A percentile compares a stretch with the other conserved stretches of the same genome.
Conservation (phyloP, 1,140 invertebrate species). For the Tetranychus urticae region DNA sequence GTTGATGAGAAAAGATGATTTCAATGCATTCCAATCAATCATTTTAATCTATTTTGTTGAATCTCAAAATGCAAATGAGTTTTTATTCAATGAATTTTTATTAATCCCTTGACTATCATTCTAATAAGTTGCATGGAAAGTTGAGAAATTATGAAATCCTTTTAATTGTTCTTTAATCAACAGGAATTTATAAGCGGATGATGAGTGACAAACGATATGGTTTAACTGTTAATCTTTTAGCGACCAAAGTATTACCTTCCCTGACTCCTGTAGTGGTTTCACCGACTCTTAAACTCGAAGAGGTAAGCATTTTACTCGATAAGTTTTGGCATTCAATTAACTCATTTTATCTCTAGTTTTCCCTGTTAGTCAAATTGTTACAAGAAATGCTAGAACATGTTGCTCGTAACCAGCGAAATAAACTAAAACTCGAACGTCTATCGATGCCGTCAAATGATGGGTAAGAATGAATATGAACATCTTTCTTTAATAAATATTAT, state of each 20-base stretch:
- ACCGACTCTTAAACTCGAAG: slow-evolving; percentile 62
- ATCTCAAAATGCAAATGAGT: no score
- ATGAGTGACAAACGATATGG: slow-evolving; percentile 64
- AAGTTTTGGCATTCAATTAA: no score
- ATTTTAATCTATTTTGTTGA: no score
- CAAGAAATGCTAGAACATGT: slow-evolving; percentile 16
- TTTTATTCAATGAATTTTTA: no score
- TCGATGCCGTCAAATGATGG: slow-evolving; percentile 13
- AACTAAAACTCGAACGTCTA: slow-evolving; percentile 16
- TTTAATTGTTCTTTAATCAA: background rate
- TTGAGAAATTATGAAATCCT: background rate
- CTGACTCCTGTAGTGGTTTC: slow-evolving; percentile 78
- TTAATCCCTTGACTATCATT: no score
- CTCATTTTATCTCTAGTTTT: slow-evolving; percentile 10
- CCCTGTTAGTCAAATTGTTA: slow-evolving; percentile 12
- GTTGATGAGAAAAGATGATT: no score
- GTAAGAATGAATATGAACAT: background rate
- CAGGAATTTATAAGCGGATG: slow-evolving; percentile 79
- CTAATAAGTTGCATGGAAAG: no score
- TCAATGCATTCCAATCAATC: no score
- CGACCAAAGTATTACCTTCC: slow-evolving; percentile 73
- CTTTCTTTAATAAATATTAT: no score
- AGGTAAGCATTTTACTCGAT: slow-evolving; percentile 21
- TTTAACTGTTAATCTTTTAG: slow-evolving; percentile 68
- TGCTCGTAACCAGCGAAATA: slow-evolving; percentile 16